Evolutionary conservation across 2,797 vertebrate genomes (phyloP), one percentile per base, ranked within the genome.

Genomic region (Tadarida brasiliensis): DNA sequence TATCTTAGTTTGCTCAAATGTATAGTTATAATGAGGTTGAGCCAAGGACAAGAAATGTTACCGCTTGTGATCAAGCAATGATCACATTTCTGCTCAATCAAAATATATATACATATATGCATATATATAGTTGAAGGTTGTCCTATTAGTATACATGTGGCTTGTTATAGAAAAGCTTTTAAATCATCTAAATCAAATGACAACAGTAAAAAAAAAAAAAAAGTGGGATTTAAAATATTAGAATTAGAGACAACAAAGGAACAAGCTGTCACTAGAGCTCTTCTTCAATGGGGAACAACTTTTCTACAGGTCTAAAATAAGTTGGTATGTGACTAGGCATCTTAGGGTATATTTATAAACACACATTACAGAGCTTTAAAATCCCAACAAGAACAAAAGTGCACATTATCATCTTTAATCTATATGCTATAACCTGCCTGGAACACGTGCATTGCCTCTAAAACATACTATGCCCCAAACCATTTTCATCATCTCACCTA

Each of bases 1-100:
- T 88, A 95, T 91, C 95, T 96, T 80, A 87, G 91, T 95, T 96
- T 92, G 76, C 77, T 93, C 82, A 94, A 96, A 96, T 92, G 85
- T 83, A 54, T 56, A 70, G 93, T 83, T 93, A 95, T 82, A 96
- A 96, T 91, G 89, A 97, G 95, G 93, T 82, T 94, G 93, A 92
- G 35, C 71, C 63, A 26, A 91, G 77, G 86, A 93, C 90, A 95
- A 87, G 94, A 94, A 91, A 91, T 47, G 54, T 84, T 56, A 85
- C 84, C 35, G 65, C 84, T 57, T 76, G 24, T 93, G 90, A 91
- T 93, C 89, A 91, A 93, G 90, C 95, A 93, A 96, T 47, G 67
- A 92, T 94, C 87, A 76, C 87, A 33, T 96, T 95, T 44, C 73
- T 54, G n/a, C 54, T 44, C 14, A 96, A 94, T 59, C 9, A 94